Base-by-base conservation (phyloP, 2,797 vertebrate species). In the Schizothorax lantsangensis region DNA sequence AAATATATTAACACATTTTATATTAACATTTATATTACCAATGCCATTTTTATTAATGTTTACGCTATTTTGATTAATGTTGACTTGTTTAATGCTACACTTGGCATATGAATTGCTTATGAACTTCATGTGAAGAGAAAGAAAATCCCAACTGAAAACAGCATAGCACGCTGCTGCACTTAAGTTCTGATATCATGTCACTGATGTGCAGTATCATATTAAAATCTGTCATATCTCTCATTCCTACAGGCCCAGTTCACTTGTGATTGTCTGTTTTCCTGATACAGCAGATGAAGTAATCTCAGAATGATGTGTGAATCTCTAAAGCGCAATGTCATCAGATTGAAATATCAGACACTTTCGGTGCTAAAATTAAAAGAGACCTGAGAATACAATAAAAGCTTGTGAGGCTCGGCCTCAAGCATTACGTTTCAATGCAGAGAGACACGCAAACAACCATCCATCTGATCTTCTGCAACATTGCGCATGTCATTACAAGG, bases 381-480 rank as follows among this genome's bases (percentile, higher is more conserved):
- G 43, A 17, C 7, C 14, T n/a, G 15, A 15, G 14, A 73, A 47
- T 47, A 30, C n/a, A 30, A 9, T 12, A 9, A 26, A 45, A 73
- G 71, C 71, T 47, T 47, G 71, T 8, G n/a, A 47, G n/a, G 6
- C 49, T 10, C 10, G 21, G 33, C 12, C 36, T 62, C 23, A 21
- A 77, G 30, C 36, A n/a, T 79, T 30, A 14, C 2, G 11, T 57
- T 59, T 79, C 9, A 81, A 71, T n/a, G 71, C 80, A 33, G n/a
- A 68, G 75, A 73, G 64, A 80, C 17, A 36, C 5, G 11, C 64
- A 66, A 62, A 68, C 49, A 78, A 19, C 79, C 33, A 62, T 88
- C n/a, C 45, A 68, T 82, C 64, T 52, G 71, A 81, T 86, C 71
- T 82, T 77, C 47, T 62, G 83, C 38, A 69, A 82, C 49, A 49